Percentiles rank a stretch among this genome's conserved stretches.
Conservation (phyloP, 2,797 vertebrate species). For the Cuculus canorus region DNA sequence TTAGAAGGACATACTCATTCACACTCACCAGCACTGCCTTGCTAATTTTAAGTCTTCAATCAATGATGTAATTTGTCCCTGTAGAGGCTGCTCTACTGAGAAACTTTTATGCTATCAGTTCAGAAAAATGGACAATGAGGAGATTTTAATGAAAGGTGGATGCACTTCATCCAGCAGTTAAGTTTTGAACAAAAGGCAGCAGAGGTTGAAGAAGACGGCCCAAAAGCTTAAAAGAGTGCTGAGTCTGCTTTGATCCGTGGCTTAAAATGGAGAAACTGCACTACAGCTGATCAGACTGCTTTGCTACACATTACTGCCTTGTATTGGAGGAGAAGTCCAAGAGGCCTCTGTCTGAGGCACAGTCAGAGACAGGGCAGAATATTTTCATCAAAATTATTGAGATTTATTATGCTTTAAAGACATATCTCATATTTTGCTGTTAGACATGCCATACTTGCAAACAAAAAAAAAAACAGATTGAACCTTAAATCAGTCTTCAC, state of each 20-base stretch:
- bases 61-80: conserved; percentile 30
- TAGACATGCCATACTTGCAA: fast-evolving
- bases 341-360: background rate
- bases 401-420: background rate
- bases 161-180: background rate
- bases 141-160: background rate
- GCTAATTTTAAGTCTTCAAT: conserved; percentile 34
- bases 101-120: background rate
- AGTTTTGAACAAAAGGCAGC: background rate
- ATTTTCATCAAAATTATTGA: background rate
- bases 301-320: background rate
- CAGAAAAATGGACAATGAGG: background rate
- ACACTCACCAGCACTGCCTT: conserved; percentile 7
- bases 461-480: background rate
- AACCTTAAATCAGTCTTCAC: background rate
- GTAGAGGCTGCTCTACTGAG: background rate
- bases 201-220: background rate
- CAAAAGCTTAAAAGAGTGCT: background rate
- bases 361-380: background rate
- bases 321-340: background rate
- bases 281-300: background rate
- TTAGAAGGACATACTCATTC: conserved; percentile 26
- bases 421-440: background rate
- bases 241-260: background rate
- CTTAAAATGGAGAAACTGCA: background rate